phyloP scores from a whole-genome alignment of 2,888 invertebrate species.

The Aproaerema taeniolella region DNA sequence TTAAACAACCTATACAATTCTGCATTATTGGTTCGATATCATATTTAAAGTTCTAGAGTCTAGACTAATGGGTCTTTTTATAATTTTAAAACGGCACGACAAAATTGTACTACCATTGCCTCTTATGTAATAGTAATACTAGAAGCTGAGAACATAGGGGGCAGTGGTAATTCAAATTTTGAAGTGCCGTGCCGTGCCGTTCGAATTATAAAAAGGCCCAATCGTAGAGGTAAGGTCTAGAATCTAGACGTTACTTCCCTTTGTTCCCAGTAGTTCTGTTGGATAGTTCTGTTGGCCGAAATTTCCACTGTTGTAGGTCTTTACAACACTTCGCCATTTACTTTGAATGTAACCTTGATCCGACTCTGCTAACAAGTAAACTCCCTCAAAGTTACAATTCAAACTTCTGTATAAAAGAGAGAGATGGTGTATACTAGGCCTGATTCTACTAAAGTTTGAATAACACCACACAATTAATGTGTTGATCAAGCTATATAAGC shows the following conservation, averaged over 20 bases:
- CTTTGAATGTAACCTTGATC: not conserved
- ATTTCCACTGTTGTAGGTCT: not conserved
- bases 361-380: conserved; percentile 17
- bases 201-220: not conserved
- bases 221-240: not conserved
- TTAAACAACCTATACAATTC: too few relatives aligned
- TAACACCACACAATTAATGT: not conserved
- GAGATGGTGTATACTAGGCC: too few relatives aligned
- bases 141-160: too few relatives aligned
- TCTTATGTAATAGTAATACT: too few relatives aligned
- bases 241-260: not conserved
- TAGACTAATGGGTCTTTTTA: too few relatives aligned
- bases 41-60: too few relatives aligned
- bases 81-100: too few relatives aligned
- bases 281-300: too few relatives aligned
- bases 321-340: not conserved
- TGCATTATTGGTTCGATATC: too few relatives aligned
- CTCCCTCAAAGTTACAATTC: conserved; percentile 1
- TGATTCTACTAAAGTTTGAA: too few relatives aligned
- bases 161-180: not conserved
- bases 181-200: not conserved
- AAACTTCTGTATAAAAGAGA: not conserved
- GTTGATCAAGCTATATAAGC: not conserved
- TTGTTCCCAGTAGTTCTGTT: too few relatives aligned
- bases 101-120: too few relatives aligned